These are phyloP conservation scores for Panopea generosa DNA, from an alignment of 2,888 invertebrate genomes.

Conservation along the genomic window DNA sequence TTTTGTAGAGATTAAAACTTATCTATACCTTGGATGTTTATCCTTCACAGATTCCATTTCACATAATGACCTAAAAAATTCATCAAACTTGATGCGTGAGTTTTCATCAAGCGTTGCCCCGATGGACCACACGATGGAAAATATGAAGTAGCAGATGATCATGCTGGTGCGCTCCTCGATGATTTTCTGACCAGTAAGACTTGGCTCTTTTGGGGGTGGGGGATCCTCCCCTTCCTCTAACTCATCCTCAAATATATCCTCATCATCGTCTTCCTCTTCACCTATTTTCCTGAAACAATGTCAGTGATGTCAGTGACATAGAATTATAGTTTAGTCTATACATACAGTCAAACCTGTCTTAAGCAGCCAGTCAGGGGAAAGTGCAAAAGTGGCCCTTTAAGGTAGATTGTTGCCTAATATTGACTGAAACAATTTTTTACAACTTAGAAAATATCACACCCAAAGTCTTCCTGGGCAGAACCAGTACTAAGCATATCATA, in stretches of 20 bases:
- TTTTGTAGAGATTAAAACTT: no score
- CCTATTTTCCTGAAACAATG: conserved; percentile 79
- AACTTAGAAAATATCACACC: no score
- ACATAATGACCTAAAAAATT: conserved; percentile 88
- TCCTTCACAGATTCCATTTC: conserved; percentile 82
- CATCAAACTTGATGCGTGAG: conserved; percentile 83
- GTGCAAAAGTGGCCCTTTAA: no score
- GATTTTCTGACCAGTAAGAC: conserved; percentile 79
- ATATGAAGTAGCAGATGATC: conserved; percentile 83
- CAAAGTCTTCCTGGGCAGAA: no score
- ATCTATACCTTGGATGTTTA: conserved; percentile 82
- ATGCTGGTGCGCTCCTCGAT: conserved; percentile 83
- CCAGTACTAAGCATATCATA: no score
- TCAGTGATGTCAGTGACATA: no score
- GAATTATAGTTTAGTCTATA: no score
- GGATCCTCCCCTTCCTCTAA: conserved; percentile 68
- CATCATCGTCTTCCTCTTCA: conserved; percentile 80
- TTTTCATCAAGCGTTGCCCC: conserved; percentile 81
- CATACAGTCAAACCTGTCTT: no score
- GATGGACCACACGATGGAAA: conserved; percentile 84
- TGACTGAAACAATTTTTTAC: no score
- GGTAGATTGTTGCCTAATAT: no score
- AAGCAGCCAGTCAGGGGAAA: no score
- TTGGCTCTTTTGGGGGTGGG: conserved; percentile 45
- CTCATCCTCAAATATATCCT: conserved; percentile 77